A percentile compares a stretch with the other conserved stretches of the same genome.
These are phyloP conservation scores for Notoglanidium macrostoma DNA, from an alignment of 2,797 vertebrate species.

Conservation along the genomic window DNA sequence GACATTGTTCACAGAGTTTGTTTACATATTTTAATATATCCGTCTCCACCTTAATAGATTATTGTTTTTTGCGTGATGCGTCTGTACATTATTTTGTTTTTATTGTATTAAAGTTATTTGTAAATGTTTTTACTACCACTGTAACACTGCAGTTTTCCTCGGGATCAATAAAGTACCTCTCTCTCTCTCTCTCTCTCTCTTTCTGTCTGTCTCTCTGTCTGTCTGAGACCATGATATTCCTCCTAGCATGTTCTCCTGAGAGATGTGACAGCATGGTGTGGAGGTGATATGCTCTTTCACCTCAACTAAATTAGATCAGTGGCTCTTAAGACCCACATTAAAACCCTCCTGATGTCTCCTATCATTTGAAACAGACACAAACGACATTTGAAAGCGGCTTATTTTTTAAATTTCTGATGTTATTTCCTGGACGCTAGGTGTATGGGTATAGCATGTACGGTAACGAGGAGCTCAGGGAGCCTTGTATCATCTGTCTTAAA, in stretches of 20 bases:
- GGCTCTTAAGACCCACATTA: background rate
- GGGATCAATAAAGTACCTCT: background rate
- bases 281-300: background rate
- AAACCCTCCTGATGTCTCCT: background rate
- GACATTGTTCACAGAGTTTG: too few relatives aligned
- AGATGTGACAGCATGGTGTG: background rate
- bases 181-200: background rate
- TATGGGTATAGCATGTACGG: slow-evolving; percentile 25
- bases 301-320: slow-evolving; percentile 21
- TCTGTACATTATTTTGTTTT: background rate
- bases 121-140: background rate
- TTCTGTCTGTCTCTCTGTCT: background rate
- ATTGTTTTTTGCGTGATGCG: background rate
- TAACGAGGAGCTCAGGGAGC: slow-evolving; percentile 52
- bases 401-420: slow-evolving; percentile 40
- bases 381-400: background rate
- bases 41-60: background rate
- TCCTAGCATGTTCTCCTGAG: background rate
- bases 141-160: background rate
- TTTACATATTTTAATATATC: background rate
- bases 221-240: background rate
- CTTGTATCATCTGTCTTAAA: slow-evolving; percentile 45
- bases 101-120: background rate
- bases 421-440: slow-evolving; percentile 31
- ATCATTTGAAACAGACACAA: background rate